Percentiles rank a stretch among this genome's conserved stretches.
phyloP scores from a whole-genome alignment of 1,140 invertebrate genomes.

The Mactra quadrangularis region DNA sequence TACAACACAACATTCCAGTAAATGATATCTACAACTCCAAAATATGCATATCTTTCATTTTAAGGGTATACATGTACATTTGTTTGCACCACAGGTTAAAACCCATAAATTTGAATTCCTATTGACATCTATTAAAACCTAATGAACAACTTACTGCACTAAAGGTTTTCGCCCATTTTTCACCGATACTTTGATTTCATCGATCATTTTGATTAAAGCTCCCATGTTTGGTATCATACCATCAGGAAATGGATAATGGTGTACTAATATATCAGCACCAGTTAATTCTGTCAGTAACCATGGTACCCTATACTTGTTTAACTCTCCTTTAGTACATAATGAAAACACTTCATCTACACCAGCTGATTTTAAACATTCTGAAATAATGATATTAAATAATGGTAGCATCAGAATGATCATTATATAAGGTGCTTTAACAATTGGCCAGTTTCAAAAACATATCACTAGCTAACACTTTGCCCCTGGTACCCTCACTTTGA shows the following conservation, averaged over 20 bases:
- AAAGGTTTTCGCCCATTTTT: slow-evolving; percentile 71
- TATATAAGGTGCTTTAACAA: not conserved
- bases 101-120: no score
- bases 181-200: slow-evolving; percentile 70
- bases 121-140: no score
- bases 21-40: no score
- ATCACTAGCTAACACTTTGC: no score
- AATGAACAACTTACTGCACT: slow-evolving; percentile 76
- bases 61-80: no score
- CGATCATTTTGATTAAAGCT: slow-evolving; percentile 73
- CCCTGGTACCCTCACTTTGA: no score
- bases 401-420: not conserved
- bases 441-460: not conserved
- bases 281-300: slow-evolving; percentile 68
- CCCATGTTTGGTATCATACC: slow-evolving; percentile 67
- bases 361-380: slow-evolving; percentile 68
- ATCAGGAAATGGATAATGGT: slow-evolving; percentile 78
- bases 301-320: slow-evolving; percentile 73
- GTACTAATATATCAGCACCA: slow-evolving; percentile 69
- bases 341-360: slow-evolving; percentile 75
- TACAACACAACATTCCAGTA: no score
- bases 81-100: no score
- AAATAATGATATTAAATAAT: slow-evolving; percentile 39
- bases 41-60: no score
- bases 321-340: slow-evolving; percentile 77